A percentile compares a stretch with the other conserved stretches of the same genome.
These are phyloP conservation scores for Fukomys damarensis DNA, from an alignment of 2,113 vertebrate genomes.

Conservation along the genomic window DNA sequence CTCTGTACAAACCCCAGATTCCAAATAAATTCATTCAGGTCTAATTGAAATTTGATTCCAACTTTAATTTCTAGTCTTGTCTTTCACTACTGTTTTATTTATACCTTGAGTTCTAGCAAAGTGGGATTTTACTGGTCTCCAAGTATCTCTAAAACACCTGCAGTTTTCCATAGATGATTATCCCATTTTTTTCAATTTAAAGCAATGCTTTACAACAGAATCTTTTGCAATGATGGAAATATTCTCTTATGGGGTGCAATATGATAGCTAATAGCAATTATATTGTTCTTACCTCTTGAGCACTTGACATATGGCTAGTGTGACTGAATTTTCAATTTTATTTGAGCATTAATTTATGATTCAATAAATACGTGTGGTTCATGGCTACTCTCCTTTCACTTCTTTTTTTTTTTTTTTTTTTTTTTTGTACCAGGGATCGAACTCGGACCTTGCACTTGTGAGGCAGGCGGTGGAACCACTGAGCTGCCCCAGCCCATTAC, in stretches of 20 bases:
- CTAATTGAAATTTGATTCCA: not conserved
- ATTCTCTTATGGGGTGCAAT: not conserved
- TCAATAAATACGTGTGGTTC: not conserved
- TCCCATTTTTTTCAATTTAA: not conserved
- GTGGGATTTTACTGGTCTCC: not conserved
- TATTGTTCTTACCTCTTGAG: not conserved
- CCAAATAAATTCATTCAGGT: not conserved
- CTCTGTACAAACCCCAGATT: not conserved
- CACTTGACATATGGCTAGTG: not conserved
- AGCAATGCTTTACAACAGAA: not conserved
- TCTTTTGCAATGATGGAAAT: not conserved
- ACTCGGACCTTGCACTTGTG: no score
- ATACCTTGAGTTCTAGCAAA: not conserved
- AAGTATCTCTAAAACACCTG: not conserved
- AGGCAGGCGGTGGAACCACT: no score
- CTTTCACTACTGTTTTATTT: not conserved
- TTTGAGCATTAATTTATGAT: slow-evolving; percentile 4
- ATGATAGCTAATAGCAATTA: not conserved
- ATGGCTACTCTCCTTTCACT: not conserved
- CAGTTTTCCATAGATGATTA: not conserved
- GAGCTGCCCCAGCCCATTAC: no score
- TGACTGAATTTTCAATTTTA: slow-evolving; percentile 23
- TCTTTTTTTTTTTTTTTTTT: no score
- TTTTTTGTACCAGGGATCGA: no score
- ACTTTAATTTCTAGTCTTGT: not conserved